Base-by-base conservation (phyloP, 35 echinoderm and acorn worm genomes). In the Lytechinus variegatus region DNA sequence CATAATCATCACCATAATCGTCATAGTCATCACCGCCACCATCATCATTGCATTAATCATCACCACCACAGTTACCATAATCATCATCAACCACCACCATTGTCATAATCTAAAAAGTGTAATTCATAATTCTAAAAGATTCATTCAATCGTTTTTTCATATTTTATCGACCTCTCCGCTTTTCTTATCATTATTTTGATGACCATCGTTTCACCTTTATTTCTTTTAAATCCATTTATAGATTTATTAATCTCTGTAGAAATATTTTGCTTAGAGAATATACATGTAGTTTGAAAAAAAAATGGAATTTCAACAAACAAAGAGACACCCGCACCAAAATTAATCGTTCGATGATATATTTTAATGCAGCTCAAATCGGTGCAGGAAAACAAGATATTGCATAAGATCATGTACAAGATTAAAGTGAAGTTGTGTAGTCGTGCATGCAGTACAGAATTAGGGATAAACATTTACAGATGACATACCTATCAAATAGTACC, bases 341-440 rank as follows among this genome's bases (percentile, higher is more conserved):
- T 4, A n/a, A 79, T 79, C 66, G 66, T 79, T n/a, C 6, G 3
- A 79, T 16, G n/a, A 79, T 79, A 8, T 24, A 79, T n/a, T 79
- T 79, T 79, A 79, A 79, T 79, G 66, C 19, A 79, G 66, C 66
- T 79, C 66, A 79, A n/a, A 79, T 79, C 19, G 66, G 66, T 79
- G 66, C 66, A 24, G 66, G 66, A 79, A 79, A 79, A 79, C 66
- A 79, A 79, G 19, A 79, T 79, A 79, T 79, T 79, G 66, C 66
- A 79, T 79, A 79, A 79, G 56, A 58, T 58, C 2, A 58, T 58
- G 33, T 44, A 44, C 16, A 60, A 60, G 61, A 24, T 24, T 5
- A 79, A 79, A 24, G 21, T 79, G 66, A 27, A 79, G n/a, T 6
- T 79, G 66, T 79, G 66, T 79, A 79, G 5, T 79, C 19, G 66